Conservation (phyloP, 2,797 vertebrate species). For the Enteromius mattozi region DNA sequence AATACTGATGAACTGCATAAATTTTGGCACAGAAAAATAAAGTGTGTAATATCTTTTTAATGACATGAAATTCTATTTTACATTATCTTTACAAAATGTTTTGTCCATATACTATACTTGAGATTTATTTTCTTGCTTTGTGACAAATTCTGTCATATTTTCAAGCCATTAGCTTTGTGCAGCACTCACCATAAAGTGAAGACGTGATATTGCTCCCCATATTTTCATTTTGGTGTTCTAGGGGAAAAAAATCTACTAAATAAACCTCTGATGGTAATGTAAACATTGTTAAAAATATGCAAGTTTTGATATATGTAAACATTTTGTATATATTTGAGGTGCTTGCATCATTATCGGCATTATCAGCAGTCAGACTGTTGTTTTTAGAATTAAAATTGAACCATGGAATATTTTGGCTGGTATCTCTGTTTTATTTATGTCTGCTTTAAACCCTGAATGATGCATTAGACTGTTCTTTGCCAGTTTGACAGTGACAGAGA, state of each 20-base stretch:
- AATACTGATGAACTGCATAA: background rate
- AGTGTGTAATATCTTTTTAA: background rate
- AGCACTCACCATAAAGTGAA: background rate
- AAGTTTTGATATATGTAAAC: background rate
- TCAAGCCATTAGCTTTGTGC: background rate
- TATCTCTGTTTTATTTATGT: background rate
- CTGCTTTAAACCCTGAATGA: background rate
- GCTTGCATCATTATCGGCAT: background rate
- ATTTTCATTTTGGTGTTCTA: background rate
- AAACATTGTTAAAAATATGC: background rate
- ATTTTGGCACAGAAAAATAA: background rate
- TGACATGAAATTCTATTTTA: background rate
- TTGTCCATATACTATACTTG: background rate
- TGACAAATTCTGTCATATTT: background rate
- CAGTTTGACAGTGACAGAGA: background rate
- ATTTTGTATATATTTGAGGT: background rate
- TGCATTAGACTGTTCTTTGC: background rate
- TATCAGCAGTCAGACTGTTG: background rate
- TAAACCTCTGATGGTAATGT: background rate
- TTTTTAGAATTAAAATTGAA: background rate
- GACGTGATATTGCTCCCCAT: background rate
- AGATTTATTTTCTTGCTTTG: background rate
- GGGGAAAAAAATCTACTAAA: background rate
- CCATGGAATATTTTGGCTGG: background rate
- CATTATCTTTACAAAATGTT: background rate